Evolutionary conservation across 2,797 vertebrate genomes (phyloP).

Genomic region (Hirundo rustica): DNA sequence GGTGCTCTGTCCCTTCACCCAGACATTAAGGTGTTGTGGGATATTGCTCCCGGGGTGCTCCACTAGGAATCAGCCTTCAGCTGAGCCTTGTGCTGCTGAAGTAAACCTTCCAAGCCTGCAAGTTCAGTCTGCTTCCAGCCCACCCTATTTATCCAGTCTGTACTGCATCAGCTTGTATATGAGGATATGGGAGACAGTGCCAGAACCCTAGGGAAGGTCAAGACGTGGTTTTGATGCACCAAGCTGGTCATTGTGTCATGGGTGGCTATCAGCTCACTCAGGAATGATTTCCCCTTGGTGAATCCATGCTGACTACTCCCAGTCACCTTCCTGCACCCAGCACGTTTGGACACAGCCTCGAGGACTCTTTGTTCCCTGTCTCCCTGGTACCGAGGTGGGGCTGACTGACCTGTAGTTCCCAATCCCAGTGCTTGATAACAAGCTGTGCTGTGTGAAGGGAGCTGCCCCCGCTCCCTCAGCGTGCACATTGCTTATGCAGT

Average conservation of each 20-base stretch:
- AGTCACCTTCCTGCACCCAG: background rate
- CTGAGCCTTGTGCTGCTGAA: background rate
- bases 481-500: rapidly evolving
- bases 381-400: rapidly evolving
- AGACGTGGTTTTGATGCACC: rapidly evolving
- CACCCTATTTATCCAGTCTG: background rate
- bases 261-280: background rate
- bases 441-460: background rate
- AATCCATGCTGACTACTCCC: background rate
- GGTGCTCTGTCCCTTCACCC: background rate
- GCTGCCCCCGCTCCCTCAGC: background rate
- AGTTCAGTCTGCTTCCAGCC: background rate
- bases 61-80: background rate
- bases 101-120: background rate
- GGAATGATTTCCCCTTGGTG: background rate
- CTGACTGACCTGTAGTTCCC: background rate
- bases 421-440: background rate
- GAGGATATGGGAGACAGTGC: background rate
- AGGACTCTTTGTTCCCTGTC: background rate
- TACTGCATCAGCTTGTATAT: background rate
- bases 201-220: background rate
- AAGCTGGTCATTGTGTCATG: background rate
- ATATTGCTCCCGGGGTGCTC: background rate
- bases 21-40: background rate
- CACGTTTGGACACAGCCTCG: background rate